Conservation (phyloP, 2,797 vertebrate species). For the Pogonophryne albipinna region DNA sequence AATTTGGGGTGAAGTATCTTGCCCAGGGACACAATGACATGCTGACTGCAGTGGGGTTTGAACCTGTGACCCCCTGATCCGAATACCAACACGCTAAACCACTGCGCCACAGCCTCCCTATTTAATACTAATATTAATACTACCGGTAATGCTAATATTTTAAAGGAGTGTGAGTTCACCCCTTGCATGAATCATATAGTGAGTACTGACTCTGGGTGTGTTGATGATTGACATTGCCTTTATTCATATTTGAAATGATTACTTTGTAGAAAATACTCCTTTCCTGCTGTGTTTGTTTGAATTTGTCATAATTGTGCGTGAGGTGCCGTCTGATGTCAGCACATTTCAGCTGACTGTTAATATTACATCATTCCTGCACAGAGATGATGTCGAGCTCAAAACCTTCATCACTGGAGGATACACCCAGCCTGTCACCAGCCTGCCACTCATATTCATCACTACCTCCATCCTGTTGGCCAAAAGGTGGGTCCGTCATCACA, state of each 20-base stretch:
- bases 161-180: background rate
- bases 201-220: slow-evolving; percentile 5
- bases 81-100: too few species aligned
- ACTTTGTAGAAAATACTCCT: slow-evolving; percentile 30
- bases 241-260: slow-evolving; percentile 4
- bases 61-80: too few species aligned
- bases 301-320: slow-evolving; percentile 70
- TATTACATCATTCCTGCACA: slow-evolving; percentile 52
- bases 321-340: slow-evolving; percentile 45
- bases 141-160: background rate
- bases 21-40: too few species aligned
- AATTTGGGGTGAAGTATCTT: too few species aligned
- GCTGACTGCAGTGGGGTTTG: too few species aligned
- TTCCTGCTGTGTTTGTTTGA: slow-evolving; percentile 72
- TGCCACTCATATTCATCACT: slow-evolving; percentile 17
- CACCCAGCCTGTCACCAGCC: background rate
- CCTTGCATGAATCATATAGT: background rate
- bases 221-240: slow-evolving; percentile 42
- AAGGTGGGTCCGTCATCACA: slow-evolving; percentile 24
- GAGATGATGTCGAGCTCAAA: slow-evolving; percentile 39
- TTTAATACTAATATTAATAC: too few species aligned
- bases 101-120: too few species aligned
- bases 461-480: background rate
- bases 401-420: slow-evolving; percentile 30
- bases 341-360: slow-evolving; percentile 67